These are phyloP conservation scores for Nasonovia ribisnigri DNA, from an alignment of 2,888 invertebrate species.

Conservation along the genomic window DNA sequence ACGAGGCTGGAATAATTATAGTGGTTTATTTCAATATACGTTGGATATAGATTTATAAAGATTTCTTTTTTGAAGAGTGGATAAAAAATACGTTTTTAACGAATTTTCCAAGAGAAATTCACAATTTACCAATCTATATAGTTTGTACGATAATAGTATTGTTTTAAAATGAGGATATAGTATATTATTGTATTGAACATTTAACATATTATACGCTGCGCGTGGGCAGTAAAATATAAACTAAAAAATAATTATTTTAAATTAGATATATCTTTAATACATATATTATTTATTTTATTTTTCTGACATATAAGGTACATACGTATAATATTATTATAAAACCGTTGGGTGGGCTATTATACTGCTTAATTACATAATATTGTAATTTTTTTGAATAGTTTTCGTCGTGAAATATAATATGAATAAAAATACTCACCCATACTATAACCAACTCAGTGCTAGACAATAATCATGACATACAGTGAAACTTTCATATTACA, in stretches of 20 bases:
- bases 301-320: not conserved
- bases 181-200: not conserved
- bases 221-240: not conserved
- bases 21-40: slow-evolving; percentile 16
- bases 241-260: not conserved
- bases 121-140: no score
- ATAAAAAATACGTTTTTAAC: not conserved
- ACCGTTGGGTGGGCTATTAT: not conserved
- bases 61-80: not conserved
- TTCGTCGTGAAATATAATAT: not conserved
- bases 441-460: not conserved
- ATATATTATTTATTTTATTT: not conserved
- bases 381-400: not conserved
- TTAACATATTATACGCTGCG: accelerated
- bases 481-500: no score
- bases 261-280: not conserved
- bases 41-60: not conserved
- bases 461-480: not conserved
- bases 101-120: not conserved
- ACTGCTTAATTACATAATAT: not conserved
- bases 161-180: not conserved
- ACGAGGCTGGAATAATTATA: slow-evolving; percentile 10
- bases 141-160: not conserved
- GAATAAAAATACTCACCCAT: not conserved
- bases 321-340: no score